These are phyloP conservation scores for Chaetura pelagica DNA, from an alignment of 2,113 vertebrate genomes.

Conservation along the genomic window DNA sequence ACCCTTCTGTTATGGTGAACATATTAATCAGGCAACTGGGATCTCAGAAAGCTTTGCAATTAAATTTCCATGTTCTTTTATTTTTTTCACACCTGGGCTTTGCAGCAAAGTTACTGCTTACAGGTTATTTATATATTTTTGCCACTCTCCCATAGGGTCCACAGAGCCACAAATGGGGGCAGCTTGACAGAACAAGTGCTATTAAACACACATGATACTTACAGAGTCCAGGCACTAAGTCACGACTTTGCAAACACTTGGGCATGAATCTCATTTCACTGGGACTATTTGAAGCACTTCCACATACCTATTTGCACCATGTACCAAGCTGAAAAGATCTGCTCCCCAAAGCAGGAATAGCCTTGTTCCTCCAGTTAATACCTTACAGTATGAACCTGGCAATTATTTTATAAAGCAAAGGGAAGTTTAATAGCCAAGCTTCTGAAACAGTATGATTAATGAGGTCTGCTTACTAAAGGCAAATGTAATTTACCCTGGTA, in stretches of 20 bases:
- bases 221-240: background rate
- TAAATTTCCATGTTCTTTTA: background rate
- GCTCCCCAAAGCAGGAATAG: background rate
- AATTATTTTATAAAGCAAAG: background rate
- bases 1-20: background rate
- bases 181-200: background rate
- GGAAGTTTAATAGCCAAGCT: background rate
- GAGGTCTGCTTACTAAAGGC: constrained; percentile 39
- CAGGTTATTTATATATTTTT: background rate
- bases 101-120: background rate
- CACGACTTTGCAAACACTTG: background rate
- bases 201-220: background rate
- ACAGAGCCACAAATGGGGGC: background rate
- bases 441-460: constrained; percentile 38
- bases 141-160: background rate
- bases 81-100: background rate
- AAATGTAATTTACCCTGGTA: constrained; percentile 22
- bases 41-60: background rate
- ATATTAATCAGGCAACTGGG: background rate
- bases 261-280: background rate
- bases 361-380: background rate
- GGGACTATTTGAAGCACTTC: background rate
- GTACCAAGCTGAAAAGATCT: background rate
- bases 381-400: background rate
- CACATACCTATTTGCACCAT: background rate